Evolutionary conservation across 2,888 invertebrate species (phyloP).

Genomic region (Drosophila cyrtoloma): DNA sequence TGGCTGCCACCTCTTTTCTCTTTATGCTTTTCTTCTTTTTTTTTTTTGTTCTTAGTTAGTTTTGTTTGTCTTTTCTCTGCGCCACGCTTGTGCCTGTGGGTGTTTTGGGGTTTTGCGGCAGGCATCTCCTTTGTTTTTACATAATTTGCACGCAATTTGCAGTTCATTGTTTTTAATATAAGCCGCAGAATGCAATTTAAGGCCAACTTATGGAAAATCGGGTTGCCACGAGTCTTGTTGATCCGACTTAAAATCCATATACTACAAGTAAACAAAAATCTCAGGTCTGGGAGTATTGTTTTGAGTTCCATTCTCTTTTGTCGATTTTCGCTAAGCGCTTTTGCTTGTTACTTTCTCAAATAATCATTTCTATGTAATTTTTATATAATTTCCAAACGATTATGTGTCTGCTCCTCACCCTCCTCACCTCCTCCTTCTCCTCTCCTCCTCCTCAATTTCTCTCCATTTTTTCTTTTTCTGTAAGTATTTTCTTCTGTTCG

Average conservation of each 20-base stretch:
- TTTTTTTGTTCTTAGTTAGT: background rate
- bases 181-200: constrained; percentile 14
- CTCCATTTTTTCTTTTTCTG: background rate
- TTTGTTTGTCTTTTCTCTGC: background rate
- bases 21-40: constrained; percentile 6
- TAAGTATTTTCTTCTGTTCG: constrained; percentile 2
- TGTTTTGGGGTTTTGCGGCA: background rate
- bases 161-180: constrained; percentile 56
- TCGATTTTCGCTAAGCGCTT: no score
- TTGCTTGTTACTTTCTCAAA: constrained; percentile 44
- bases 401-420: background rate
- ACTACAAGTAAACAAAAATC: background rate
- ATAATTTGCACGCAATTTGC: constrained; percentile 51
- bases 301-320: background rate
- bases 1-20: background rate
- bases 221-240: background rate
- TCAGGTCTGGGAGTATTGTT: background rate
- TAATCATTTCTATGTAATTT: constrained; percentile 55
- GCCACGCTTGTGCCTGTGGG: constrained; percentile 25
- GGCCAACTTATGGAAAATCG: constrained; percentile 1
- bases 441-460: background rate
- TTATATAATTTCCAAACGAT: constrained; percentile 39
- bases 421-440: no score
- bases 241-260: background rate
- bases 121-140: background rate